phyloP scores from a whole-genome alignment of 1,140 invertebrate genomes.

The Lasaia peninsularis region DNA sequence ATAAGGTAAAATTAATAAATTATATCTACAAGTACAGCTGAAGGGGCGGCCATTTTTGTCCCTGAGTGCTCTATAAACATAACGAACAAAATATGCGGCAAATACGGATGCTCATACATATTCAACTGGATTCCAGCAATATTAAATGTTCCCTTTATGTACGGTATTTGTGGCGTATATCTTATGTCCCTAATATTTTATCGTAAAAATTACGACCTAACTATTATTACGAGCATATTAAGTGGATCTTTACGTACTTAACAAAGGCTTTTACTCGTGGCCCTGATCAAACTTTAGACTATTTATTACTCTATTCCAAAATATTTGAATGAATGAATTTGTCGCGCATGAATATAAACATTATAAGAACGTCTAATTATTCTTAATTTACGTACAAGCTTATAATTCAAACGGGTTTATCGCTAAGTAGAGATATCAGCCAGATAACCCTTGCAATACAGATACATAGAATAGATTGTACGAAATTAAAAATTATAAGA shows the following conservation, averaged over 20 bases:
- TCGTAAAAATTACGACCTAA: slow-evolving; percentile 1
- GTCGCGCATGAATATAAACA: no score
- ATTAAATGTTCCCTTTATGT: neutral
- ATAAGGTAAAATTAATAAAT: neutral
- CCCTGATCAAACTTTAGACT: no score
- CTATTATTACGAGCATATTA: neutral
- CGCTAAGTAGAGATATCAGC: no score
- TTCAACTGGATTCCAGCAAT: neutral
- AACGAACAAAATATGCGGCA: neutral
- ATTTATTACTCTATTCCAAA: no score
- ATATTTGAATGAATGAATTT: no score
- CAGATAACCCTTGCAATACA: no score
- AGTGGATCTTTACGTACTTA: neutral
- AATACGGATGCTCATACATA: slow-evolving; percentile 4
- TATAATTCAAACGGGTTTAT: no score
- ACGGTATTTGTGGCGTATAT: neutral
- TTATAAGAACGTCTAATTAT: no score
- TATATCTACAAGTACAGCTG: neutral
- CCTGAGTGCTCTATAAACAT: neutral
- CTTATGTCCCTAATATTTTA: slow-evolving; percentile 6
- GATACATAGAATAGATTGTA: no score
- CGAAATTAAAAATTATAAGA: no score
- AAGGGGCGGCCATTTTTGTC: neutral
- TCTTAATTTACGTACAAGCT: no score
- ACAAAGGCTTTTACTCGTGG: no score